phyloP scores from a whole-genome alignment of 2,797 vertebrate species.

The Moxostoma hubbsi region DNA sequence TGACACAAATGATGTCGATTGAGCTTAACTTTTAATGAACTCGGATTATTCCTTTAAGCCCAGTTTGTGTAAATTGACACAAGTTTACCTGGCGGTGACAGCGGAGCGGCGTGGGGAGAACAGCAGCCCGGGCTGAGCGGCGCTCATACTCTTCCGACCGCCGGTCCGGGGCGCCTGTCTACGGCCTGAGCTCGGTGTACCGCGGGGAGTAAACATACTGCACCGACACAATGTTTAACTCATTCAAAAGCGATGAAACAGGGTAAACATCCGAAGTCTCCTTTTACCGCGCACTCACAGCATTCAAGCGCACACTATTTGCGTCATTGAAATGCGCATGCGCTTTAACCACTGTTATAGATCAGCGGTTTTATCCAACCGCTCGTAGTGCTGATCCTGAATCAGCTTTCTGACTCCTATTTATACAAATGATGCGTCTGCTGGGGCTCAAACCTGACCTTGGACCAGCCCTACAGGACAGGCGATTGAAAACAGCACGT shows the following conservation, averaged over 20 bases:
- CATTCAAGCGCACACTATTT: background rate
- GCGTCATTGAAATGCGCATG: conserved; percentile 14
- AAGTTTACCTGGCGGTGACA: conserved; percentile 64
- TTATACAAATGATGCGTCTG: too few relatives aligned
- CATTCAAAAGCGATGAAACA: background rate
- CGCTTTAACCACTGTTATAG: too few relatives aligned
- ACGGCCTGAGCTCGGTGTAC: conserved; percentile 69
- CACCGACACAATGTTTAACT: background rate
- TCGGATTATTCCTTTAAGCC: too few relatives aligned
- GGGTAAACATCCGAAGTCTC: background rate
- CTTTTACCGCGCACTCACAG: conserved; percentile 18
- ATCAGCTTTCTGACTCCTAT: background rate
- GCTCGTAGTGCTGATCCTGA: background rate
- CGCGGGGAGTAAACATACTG: conserved; percentile 76
- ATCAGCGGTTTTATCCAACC: too few relatives aligned
- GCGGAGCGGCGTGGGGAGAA: conserved; percentile 75
- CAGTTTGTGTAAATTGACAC: too few relatives aligned
- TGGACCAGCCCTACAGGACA: background rate
- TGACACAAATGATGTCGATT: too few relatives aligned
- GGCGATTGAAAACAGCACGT: background rate
- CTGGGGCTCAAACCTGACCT: background rate
- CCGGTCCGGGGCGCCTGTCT: conserved; percentile 66
- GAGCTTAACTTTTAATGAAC: too few relatives aligned
- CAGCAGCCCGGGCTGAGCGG: conserved; percentile 62
- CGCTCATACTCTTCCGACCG: conserved; percentile 70